Base-by-base conservation (phyloP, 2,113 vertebrate genomes). In the Grantiella picta region DNA sequence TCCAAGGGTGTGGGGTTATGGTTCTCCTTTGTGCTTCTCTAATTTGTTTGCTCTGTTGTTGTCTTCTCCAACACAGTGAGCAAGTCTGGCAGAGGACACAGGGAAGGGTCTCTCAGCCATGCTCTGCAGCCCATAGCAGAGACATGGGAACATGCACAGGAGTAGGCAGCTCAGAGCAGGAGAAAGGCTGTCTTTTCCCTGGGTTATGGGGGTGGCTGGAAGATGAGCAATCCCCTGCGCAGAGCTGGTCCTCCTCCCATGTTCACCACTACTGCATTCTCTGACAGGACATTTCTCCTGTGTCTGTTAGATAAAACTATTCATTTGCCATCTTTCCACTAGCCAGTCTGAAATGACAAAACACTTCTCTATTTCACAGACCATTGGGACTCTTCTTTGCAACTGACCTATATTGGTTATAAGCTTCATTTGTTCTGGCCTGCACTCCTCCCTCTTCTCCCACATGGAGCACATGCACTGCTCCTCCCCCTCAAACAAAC, bases 361-460 rank as follows among this genome's bases (percentile, higher is more conserved):
- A 68, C 61, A 76, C 78, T 96, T 70, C 70, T 86, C 78, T 91
- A 7, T 86, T 90, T 95, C 93, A 52, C 54, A 28, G 88, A 94
- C 96, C 90, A 60, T 14, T 61, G 96, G 92, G 97, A 97, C 71
- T 72, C 81, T 85, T 82, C 78, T 83, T 60, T 56, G 94, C 92
- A 86, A 78, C 82, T 97, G 98, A 96, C 98, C 98, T 97, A 98
- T 94, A 98, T 97, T 97, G 80, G 80, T 90, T 52, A 49, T 73
- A 92, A 97, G 96, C 85, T 96, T 88, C 68, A 97, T 97, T 97
- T 33, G 96, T 91, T 97, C 91, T 38, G 60, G 88, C 89, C 89
- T 61, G 89, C 59, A n/a, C 78, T 93, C 93, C 85, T 84, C 83
- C 92, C 89, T 93, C 95, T 92, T 95, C 96, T 94, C 93, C 86